Base-by-base conservation (phyloP, 1,140 invertebrate species). In the Phortica variegata region DNA sequence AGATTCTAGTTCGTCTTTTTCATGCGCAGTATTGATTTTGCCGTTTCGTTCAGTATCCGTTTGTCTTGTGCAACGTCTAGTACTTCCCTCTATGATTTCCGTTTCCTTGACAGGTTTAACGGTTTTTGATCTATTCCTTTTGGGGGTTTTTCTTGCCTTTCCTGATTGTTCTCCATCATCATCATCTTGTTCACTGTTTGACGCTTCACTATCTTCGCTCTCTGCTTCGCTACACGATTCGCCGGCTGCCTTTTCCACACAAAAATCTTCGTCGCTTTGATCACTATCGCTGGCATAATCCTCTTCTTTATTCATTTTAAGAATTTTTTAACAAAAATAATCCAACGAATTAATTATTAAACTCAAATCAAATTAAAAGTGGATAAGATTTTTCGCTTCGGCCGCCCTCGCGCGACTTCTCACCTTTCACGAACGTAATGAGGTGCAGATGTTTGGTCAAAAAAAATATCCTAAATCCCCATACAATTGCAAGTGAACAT, bases 261-360 rank as follows among this genome's bases (percentile, higher is more conserved):
- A 70, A 51, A 81, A 80, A 61, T 82, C 78, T 56, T 80, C 77
- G 49, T 81, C 80, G 59, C 76, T 81, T 54, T 66, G 47, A 57
- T 68, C 69, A 18, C 56, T 68, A 17, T 75, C 68, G 0, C 62
- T 59, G 9, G 47, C 47, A 26, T 60, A 53, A 23, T 60, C 54
- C n/a, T 60, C 15, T 10, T 60, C 52, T 31, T 59, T 54, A 16
- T 60, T 55, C 69, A 72, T 73, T 29, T 43, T 48, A 5, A 29
- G n/a, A n/a, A n/a, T n/a, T n/a, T n/a, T n/a, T n/a, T n/a, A n/a
- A n/a, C n/a, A n/a, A n/a, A n/a, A n/a, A n/a, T n/a, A n/a, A n/a
- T n/a, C n/a, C n/a, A n/a, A n/a, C n/a, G n/a, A n/a, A n/a, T n/a
- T n/a, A n/a, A n/a, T n/a, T n/a, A n/a, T n/a, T n/a, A n/a, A n/a